phyloP scores from a whole-genome alignment of 2,888 invertebrate species.

The Agrotis clavis region DNA sequence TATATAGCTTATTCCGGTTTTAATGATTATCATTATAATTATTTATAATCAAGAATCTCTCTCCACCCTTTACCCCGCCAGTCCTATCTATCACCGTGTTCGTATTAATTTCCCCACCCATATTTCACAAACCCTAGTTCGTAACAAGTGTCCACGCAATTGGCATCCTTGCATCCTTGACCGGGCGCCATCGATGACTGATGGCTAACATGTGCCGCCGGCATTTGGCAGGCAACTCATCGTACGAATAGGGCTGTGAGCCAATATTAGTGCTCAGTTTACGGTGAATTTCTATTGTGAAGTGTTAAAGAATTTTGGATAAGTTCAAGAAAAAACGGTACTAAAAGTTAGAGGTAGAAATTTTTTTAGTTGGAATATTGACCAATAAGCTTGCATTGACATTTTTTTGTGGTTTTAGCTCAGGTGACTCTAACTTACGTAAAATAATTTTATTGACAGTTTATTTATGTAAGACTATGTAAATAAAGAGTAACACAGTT shows the following conservation, averaged over 20 bases:
- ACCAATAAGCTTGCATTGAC: too few species aligned
- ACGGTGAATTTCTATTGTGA: background rate
- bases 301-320: background rate
- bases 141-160: constrained; percentile 83
- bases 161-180: constrained; percentile 89
- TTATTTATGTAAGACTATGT: too few species aligned
- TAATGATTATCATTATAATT: too few species aligned
- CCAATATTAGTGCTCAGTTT: constrained; percentile 45
- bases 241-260: constrained; percentile 78
- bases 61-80: constrained; percentile 16
- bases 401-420: too few species aligned
- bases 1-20: too few species aligned
- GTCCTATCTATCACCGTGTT: constrained; percentile 55
- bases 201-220: constrained; percentile 86
- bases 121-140: constrained; percentile 61
- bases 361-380: too few species aligned
- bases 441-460: too few species aligned
- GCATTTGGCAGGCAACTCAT: constrained; percentile 84
- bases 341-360: too few species aligned
- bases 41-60: constrained; percentile 12
- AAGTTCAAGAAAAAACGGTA: too few species aligned
- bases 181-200: constrained; percentile 88
- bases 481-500: too few species aligned
- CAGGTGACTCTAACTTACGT: too few species aligned
- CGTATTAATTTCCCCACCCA: constrained; percentile 56